Evolutionary conservation across 2,113 vertebrate species (phyloP).

Genomic region (Melanostigma gelatinosum): DNA sequence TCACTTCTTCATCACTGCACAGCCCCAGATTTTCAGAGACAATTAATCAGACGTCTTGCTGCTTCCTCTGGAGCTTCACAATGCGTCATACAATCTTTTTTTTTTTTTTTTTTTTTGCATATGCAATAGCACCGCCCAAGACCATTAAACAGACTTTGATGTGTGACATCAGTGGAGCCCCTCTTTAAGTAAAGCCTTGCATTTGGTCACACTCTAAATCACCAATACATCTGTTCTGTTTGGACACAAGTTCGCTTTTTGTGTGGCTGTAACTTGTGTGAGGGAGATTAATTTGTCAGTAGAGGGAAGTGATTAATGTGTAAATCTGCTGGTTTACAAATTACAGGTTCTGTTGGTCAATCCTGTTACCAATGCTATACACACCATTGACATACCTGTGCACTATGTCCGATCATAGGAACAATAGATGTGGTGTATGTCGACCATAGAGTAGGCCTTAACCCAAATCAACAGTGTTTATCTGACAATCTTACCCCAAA

Average conservation of each 20-base stretch:
- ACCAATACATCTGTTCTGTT: neutral
- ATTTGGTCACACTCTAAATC: neutral
- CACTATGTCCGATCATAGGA: neutral
- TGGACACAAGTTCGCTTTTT: neutral
- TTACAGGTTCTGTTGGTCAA: neutral
- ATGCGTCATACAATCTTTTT: neutral
- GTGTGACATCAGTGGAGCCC: neutral
- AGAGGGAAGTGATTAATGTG: conserved; percentile 39
- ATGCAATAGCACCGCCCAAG: neutral
- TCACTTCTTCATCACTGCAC: neutral
- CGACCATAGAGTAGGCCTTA: neutral
- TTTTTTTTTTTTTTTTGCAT: neutral
- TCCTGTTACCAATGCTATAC: conserved; percentile 4
- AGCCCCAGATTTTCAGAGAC: neutral
- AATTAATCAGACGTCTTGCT: neutral
- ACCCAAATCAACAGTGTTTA: neutral
- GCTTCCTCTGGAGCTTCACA: neutral
- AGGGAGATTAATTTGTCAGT: conserved; percentile 20
- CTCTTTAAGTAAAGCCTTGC: neutral
- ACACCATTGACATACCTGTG: neutral
- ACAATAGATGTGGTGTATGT: neutral
- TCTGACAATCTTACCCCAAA: neutral
- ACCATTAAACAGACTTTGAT: conserved; percentile 1
- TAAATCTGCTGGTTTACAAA: conserved; percentile 45
- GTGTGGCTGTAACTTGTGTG: neutral